A percentile compares a stretch with the other conserved stretches of the same genome.
Evolutionary conservation across 2,888 invertebrate species (phyloP).

Genomic region (Glyphotaelius pellucidus): DNA sequence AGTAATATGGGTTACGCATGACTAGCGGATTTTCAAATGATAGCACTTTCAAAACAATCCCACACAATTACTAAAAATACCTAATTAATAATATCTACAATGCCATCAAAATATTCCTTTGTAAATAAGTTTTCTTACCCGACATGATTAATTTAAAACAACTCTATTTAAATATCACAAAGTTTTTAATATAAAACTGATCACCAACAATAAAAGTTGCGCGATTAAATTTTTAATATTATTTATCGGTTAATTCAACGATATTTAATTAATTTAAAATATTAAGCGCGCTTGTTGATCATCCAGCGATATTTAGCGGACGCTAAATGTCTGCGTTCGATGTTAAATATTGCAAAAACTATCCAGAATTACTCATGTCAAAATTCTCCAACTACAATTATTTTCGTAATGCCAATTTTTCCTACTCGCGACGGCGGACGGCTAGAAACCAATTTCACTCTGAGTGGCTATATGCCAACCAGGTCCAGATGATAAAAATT

Average conservation of each 20-base stretch:
- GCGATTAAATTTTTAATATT: background rate
- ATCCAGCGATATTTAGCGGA: background rate
- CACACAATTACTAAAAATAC: background rate
- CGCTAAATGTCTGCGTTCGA: background rate
- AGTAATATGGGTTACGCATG: slow-evolving; percentile 47
- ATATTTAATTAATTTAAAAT: background rate
- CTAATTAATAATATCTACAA: background rate
- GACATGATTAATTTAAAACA: background rate
- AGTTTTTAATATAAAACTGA: background rate
- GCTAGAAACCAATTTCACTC: background rate
- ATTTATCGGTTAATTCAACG: background rate
- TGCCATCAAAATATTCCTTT: background rate
- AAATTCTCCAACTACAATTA: background rate
- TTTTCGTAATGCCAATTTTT: background rate
- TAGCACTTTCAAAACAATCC: background rate
- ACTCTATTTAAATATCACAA: background rate
- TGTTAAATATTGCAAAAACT: background rate
- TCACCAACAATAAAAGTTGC: slow-evolving; percentile 2
- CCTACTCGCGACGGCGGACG: background rate
- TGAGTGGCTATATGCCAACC: background rate
- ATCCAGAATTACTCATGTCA: background rate
- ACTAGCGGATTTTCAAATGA: slow-evolving; percentile 41
- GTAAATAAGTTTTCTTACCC: background rate
- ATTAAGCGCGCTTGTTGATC: background rate
- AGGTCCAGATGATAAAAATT: background rate